Evolutionary conservation across 2,888 invertebrate genomes (phyloP).

Genomic region (Morpho deidamia): DNA sequence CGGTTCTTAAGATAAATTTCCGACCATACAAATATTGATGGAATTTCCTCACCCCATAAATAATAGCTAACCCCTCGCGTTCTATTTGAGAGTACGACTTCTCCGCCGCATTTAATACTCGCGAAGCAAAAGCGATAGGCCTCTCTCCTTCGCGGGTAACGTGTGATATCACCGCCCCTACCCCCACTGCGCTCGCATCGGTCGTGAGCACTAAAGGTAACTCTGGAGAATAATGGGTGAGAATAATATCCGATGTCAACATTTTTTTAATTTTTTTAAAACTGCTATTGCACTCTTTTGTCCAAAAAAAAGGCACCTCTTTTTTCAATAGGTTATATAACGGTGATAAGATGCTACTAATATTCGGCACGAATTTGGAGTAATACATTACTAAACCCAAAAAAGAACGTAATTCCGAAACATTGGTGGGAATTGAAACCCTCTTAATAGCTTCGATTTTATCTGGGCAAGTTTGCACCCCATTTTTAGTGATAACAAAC

Average conservation of each 20-base stretch:
- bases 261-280: background rate
- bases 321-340: constrained; percentile 1
- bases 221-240: constrained; percentile 5
- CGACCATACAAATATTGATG: constrained; percentile 27
- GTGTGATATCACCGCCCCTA: constrained; percentile 17
- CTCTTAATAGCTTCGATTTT: constrained; percentile 19
- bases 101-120: constrained; percentile 27
- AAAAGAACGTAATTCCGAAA: constrained; percentile 14
- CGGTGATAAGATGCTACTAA: background rate
- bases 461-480: constrained; percentile 15
- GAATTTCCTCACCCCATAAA: constrained; percentile 22
- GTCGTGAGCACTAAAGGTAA: constrained; percentile 11
- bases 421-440: constrained; percentile 17
- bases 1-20: constrained; percentile 36
- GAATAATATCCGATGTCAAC: background rate
- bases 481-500: constrained; percentile 19
- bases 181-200: constrained; percentile 19
- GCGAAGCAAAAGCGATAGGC: constrained; percentile 27
- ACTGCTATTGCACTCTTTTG: background rate
- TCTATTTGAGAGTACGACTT: constrained; percentile 29
- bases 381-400: constrained; percentile 9
- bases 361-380: constrained; percentile 1
- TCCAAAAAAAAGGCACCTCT: background rate
- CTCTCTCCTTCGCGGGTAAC: constrained; percentile 1
- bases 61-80: constrained; percentile 27